Base-by-base conservation (phyloP, 2,113 vertebrate genomes). In the Paedocypris sp. region DNA sequence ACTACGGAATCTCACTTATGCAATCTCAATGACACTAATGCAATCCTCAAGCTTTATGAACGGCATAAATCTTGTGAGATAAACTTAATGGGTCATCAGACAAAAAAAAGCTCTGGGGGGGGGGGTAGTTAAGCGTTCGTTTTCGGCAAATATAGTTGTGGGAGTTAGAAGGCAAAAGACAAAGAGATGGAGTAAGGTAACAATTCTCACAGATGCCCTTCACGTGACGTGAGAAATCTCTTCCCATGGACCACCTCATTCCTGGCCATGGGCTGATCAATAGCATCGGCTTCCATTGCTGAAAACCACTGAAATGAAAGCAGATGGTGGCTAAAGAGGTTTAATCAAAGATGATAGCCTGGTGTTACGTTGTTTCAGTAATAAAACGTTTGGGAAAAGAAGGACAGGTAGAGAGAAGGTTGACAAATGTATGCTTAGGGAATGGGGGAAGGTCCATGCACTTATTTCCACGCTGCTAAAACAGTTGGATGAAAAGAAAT, bases 401-500 rank as follows among this genome's bases (percentile, higher is more conserved):
- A 13, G 38, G 8, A 38, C 46, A 66, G 31, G 42, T n/a, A 33
- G 12, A 11, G 45, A 16, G 6, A 19, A 11, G 16, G 25, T 9
- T 51, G 36, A 32, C 28, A 8, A 48, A 28, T n/a, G n/a, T n/a
- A n/a, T n/a, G n/a, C n/a, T n/a, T n/a, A n/a, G 35, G 15, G 16
- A 22, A 38, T 10, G 58, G 49, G 62, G 43, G 42, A 59, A 32
- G 8, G n/a, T 43, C 64, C 49, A 48, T 54, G 41, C 56, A 32
- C 41, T 52, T 36, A 39, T 64, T 45, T 41, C 53, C 62, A 68
- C 18, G 62, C 43, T 50, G 53, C 50, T 59, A 64, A 61, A 64
- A 67, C 52, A 41, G 49, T 36, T 54, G 31, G 39, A 62, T 11
- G 52, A 19, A 33, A 42, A 75, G 51, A 70, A 74, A 68, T 72